These are phyloP conservation scores for Leptinotarsa juncta DNA, from an alignment of 2,888 invertebrate species.

Conservation along the genomic window DNA sequence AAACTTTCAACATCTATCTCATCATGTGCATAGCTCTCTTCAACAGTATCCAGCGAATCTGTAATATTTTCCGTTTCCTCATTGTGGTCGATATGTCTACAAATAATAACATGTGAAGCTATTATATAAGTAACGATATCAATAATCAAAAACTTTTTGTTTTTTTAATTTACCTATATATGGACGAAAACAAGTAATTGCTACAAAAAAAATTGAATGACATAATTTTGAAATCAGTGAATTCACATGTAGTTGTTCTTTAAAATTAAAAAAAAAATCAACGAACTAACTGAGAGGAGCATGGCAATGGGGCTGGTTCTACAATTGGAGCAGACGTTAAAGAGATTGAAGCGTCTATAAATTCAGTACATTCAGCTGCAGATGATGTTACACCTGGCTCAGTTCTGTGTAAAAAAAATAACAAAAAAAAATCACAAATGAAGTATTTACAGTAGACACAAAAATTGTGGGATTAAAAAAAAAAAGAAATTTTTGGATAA, in stretches of 20 bases:
- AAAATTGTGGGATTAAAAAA: too few relatives aligned
- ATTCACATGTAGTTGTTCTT: constrained; percentile 22
- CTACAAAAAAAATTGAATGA: background rate
- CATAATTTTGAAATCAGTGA: background rate
- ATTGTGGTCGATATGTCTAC: too few relatives aligned
- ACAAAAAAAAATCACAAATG: constrained; percentile 21
- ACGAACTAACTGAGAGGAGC: constrained; percentile 34
- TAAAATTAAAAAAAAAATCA: constrained; percentile 27
- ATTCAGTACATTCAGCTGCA: constrained; percentile 27
- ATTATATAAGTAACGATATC: constrained; percentile 21
- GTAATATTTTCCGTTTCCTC: constrained; percentile 20
- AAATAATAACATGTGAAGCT: constrained; percentile 21
- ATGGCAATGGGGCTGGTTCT: constrained; percentile 29
- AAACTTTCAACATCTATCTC: constrained; percentile 31
- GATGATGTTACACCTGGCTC: constrained; percentile 31
- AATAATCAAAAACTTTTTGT: constrained; percentile 22
- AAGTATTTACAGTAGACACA: too few relatives aligned
- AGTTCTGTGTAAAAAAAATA: constrained; percentile 28
- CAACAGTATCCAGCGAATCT: constrained; percentile 24
- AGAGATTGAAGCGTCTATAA: constrained; percentile 19
- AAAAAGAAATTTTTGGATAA: too few relatives aligned
- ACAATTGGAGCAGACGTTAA: constrained; percentile 29
- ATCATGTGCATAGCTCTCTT: constrained; percentile 30
- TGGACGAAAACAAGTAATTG: background rate
- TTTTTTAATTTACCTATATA: too few relatives aligned